A percentile compares a stretch with the other conserved stretches of the same genome.
phyloP scores from a whole-genome alignment of 2,113 vertebrate genomes.

The Nothocercus nigrocapillus region DNA sequence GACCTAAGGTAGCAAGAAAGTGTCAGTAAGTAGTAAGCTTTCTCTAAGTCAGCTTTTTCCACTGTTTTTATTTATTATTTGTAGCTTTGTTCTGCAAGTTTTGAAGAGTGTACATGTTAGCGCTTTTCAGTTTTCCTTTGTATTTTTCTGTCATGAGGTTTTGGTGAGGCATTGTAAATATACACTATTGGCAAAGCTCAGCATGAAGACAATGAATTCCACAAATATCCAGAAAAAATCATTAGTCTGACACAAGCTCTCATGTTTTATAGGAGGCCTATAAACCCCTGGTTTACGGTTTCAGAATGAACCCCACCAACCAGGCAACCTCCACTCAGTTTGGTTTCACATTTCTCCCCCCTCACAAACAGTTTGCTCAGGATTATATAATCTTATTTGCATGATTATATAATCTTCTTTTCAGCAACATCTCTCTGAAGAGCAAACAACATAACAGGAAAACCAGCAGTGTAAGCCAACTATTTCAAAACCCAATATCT shows the following conservation, averaged over 20 bases:
- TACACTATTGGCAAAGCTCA: constrained; percentile 21
- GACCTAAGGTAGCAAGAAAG: not conserved
- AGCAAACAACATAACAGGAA: constrained; percentile 73
- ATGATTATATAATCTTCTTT: constrained; percentile 79
- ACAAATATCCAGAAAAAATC: not conserved
- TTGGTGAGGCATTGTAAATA: constrained; percentile 18
- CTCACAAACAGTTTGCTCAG: constrained; percentile 49
- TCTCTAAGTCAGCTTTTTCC: not conserved
- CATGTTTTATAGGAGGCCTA: not conserved
- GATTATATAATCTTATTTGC: constrained; percentile 71
- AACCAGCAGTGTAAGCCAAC: constrained; percentile 60
- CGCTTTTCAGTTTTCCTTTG: not conserved
- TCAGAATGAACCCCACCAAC: not conserved
- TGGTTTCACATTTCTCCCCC: not conserved
- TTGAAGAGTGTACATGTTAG: not conserved
- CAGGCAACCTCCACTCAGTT: not conserved
- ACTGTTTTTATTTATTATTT: not conserved
- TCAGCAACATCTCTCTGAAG: constrained; percentile 75
- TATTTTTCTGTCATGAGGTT: not conserved
- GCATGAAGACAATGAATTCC: constrained; percentile 12
- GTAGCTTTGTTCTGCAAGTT: not conserved
- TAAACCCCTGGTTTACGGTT: not conserved
- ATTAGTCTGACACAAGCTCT: not conserved
- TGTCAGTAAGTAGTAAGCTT: not conserved
- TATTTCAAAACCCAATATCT: constrained; percentile 63